These are phyloP conservation scores for Meloidogyne hapla DNA, from an alignment of 1,140 invertebrate species.

Conservation along the genomic window DNA sequence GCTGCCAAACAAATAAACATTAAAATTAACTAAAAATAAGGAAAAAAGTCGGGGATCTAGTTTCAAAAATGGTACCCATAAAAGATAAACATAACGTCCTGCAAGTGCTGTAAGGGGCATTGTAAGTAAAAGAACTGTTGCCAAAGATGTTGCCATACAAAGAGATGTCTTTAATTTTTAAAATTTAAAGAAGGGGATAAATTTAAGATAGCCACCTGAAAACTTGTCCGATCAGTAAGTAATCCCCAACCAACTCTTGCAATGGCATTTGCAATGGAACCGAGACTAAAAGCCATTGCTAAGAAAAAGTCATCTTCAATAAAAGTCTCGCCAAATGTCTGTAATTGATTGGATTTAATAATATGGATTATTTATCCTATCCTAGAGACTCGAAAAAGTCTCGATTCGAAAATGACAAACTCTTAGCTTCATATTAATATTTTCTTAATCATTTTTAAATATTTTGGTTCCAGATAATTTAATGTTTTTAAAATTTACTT, in stretches of 20 bases:
- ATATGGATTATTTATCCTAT: too few species aligned
- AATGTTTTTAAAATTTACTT: slow-evolving; percentile 25
- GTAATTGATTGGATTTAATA: neutral
- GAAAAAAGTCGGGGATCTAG: neutral
- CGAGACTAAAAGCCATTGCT: slow-evolving; percentile 56
- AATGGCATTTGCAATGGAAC: slow-evolving; percentile 57
- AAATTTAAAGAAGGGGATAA: neutral
- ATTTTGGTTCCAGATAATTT: too few species aligned
- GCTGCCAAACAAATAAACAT: slow-evolving; percentile 61
- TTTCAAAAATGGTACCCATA: slow-evolving; percentile 50
- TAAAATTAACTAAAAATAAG: slow-evolving; percentile 46
- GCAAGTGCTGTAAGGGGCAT: slow-evolving; percentile 59
- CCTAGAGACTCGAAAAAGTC: too few species aligned
- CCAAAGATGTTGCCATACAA: slow-evolving; percentile 54
- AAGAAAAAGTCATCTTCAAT: slow-evolving; percentile 62
- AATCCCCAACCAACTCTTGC: slow-evolving; percentile 59
- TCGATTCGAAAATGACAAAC: too few species aligned
- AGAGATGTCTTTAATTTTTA: slow-evolving; percentile 44
- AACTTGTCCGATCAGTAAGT: slow-evolving; percentile 61
- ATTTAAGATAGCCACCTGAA: slow-evolving; percentile 48
- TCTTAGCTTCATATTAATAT: too few species aligned
- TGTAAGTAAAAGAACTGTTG: slow-evolving; percentile 56
- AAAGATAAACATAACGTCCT: slow-evolving; percentile 52
- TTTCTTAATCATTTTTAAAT: too few species aligned
- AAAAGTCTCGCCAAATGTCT: slow-evolving; percentile 53